Percentiles rank a stretch among this genome's conserved stretches.
These are phyloP conservation scores for Diploptera punctata DNA, from an alignment of 2,888 invertebrate genomes.

Conservation along the genomic window DNA sequence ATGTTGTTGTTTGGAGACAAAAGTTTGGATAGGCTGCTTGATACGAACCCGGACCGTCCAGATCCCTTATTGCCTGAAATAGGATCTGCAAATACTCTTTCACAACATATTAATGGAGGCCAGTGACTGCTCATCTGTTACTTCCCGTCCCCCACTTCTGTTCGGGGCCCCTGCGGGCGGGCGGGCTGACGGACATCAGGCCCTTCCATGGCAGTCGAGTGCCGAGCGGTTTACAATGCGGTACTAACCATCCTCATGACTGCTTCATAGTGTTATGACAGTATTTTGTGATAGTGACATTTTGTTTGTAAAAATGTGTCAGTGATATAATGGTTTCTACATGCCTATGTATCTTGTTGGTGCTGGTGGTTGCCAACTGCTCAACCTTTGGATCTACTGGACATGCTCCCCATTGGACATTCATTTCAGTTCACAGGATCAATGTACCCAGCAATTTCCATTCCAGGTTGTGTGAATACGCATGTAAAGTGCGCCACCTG, in stretches of 20 bases:
- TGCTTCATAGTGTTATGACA: too few relatives aligned
- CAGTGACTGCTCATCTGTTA: slow-evolving; percentile 26
- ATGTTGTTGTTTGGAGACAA: too few relatives aligned
- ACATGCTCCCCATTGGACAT: neutral
- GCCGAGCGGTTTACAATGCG: neutral
- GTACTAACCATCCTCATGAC: neutral
- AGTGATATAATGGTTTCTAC: too few relatives aligned
- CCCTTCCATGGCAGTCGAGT: slow-evolving; percentile 7
- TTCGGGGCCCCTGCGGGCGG: neutral
- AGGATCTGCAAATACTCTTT: too few relatives aligned
- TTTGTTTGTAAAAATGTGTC: too few relatives aligned
- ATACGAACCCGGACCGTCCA: too few relatives aligned
- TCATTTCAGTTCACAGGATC: slow-evolving; percentile 35
- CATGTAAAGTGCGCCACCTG: too few relatives aligned
- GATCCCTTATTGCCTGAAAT: too few relatives aligned
- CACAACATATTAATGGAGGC: too few relatives aligned
- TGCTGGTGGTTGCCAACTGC: neutral
- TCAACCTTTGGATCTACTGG: neutral
- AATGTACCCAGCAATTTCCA: slow-evolving; percentile 35
- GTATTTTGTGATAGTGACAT: too few relatives aligned
- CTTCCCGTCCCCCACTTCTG: slow-evolving; percentile 13
- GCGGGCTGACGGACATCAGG: neutral
- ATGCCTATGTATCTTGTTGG: neutral
- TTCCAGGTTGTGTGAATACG: slow-evolving; percentile 34
- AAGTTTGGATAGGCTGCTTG: too few relatives aligned